These are phyloP conservation scores for Sinelater perroti DNA, from an alignment of 2,888 invertebrate genomes.

Conservation along the genomic window DNA sequence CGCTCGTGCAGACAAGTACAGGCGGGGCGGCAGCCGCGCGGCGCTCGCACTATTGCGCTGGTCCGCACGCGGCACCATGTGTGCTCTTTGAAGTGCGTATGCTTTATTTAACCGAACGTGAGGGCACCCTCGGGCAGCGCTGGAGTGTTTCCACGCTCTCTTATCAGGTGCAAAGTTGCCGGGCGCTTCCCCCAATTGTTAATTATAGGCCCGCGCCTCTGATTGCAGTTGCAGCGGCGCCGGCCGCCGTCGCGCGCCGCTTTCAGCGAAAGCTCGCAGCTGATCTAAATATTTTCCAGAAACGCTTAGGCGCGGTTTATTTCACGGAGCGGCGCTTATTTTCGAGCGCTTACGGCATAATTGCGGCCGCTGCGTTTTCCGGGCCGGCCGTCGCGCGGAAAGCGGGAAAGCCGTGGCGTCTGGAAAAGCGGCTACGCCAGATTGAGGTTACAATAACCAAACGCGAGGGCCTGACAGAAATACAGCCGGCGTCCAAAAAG, in stretches of 20 bases:
- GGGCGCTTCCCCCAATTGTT: no score
- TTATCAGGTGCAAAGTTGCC: conserved; percentile 25
- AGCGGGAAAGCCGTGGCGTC: not conserved
- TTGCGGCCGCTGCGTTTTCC: not conserved
- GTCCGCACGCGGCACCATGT: conserved; percentile 22
- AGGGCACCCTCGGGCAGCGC: conserved; percentile 13
- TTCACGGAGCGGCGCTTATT: conserved; percentile 11
- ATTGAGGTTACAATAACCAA: conserved; percentile 2
- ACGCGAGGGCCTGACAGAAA: conserved; percentile 6
- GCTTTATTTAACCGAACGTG: conserved; percentile 25
- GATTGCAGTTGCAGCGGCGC: no score
- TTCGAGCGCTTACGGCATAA: not conserved
- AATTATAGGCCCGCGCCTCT: no score
- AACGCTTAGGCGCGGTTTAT: conserved; percentile 17
- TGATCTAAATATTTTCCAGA: conserved; percentile 20
- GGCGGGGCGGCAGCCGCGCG: not conserved
- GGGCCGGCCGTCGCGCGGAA: no score
- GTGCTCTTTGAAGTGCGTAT: conserved; percentile 24
- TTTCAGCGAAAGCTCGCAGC: conserved; percentile 16
- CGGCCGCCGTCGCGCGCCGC: conserved; percentile 9
- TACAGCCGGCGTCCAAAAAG: conserved; percentile 1
- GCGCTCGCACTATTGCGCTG: conserved; percentile 12
- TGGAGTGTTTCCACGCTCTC: conserved; percentile 5
- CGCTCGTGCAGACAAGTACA: conserved; percentile 22
- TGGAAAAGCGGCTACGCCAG: no score